These are phyloP conservation scores for Cylindroiulus punctatus DNA, from an alignment of 2,888 invertebrate genomes.

Conservation along the genomic window DNA sequence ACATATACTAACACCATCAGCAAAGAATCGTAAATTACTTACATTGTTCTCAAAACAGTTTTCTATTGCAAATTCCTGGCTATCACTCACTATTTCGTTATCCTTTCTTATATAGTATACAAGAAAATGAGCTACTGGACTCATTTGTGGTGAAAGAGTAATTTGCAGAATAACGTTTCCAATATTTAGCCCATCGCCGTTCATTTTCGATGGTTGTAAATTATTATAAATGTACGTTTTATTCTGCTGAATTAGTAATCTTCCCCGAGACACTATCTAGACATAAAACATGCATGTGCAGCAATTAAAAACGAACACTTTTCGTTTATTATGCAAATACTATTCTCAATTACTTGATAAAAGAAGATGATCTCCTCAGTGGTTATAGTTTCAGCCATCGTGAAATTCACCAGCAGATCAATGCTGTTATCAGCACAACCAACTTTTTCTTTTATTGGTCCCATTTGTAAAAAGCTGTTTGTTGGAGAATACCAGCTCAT, in stretches of 20 bases:
- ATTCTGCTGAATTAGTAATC: neutral
- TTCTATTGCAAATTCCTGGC: neutral
- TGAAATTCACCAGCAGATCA: neutral
- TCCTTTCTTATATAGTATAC: constrained; percentile 22
- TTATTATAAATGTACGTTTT: neutral
- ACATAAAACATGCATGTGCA: too few species aligned
- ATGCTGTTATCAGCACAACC: neutral
- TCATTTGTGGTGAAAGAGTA: constrained; percentile 3
- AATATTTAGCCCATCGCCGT: neutral
- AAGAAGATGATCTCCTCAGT: neutral
- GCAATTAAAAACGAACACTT: neutral
- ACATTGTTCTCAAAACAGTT: constrained; percentile 50
- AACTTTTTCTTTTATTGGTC: neutral
- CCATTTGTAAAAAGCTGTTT: neutral
- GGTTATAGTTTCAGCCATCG: neutral
- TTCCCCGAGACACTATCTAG: neutral
- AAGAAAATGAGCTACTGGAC: neutral
- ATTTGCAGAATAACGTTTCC: neutral
- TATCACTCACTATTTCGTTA: constrained; percentile 30
- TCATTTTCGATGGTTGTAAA: neutral
- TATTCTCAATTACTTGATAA: neutral
- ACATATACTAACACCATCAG: neutral
- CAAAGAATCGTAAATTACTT: neutral
- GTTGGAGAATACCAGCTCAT: constrained; percentile 17
- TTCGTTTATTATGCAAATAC: neutral